Conservation (phyloP, 2,113 vertebrate species). For the Amia ocellicauda region DNA sequence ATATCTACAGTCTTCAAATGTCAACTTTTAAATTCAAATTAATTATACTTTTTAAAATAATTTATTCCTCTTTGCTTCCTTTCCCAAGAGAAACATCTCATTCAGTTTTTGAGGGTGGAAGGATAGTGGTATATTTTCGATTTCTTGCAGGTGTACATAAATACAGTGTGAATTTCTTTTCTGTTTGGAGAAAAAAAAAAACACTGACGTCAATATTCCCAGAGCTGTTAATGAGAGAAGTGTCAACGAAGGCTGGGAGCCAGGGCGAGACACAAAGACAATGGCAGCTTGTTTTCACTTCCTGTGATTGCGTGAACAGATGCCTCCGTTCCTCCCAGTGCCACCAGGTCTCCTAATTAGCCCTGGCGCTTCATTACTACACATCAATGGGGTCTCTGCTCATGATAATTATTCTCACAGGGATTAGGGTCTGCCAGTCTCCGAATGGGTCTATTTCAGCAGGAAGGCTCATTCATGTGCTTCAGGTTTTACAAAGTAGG, state of each 20-base stretch:
- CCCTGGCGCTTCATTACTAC: not conserved
- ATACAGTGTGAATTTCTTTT: not conserved
- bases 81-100: too few relatives aligned
- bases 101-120: too few relatives aligned
- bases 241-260: slow-evolving; percentile 1
- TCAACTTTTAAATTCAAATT: too few relatives aligned
- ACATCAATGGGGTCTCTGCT: not conserved
- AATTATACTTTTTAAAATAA: too few relatives aligned
- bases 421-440: not conserved
- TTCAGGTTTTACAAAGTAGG: not conserved
- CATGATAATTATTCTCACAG: not conserved
- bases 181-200: too few relatives aligned
- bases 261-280: not conserved
- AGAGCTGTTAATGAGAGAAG: not conserved
- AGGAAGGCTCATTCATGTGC: not conserved
- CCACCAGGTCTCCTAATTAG: not conserved
- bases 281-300: not conserved
- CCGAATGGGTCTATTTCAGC: not conserved
- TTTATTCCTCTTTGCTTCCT: too few relatives aligned
- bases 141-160: too few relatives aligned
- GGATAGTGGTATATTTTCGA: too few relatives aligned
- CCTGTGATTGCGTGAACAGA: not conserved
- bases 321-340: not conserved
- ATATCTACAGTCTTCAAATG: too few relatives aligned
- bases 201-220: not conserved